A percentile compares a stretch with the other conserved stretches of the same genome.
Evolutionary conservation across 1,140 invertebrate species (phyloP).

Genomic region (Drosophila littoralis): DNA sequence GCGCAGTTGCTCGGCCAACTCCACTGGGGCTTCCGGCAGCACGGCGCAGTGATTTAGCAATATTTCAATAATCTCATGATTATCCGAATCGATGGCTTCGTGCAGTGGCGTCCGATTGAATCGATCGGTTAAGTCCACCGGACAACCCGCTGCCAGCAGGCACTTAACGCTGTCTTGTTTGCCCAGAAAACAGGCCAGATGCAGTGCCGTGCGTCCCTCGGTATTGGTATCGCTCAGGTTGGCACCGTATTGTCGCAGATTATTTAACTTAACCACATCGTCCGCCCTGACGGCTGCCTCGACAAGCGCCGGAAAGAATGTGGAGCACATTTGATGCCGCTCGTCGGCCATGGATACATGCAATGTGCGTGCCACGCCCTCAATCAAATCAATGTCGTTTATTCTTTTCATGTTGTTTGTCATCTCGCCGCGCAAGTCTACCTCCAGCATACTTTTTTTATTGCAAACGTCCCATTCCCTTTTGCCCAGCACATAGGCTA

Average conservation of each 20-base stretch:
- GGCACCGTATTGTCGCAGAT: constrained; percentile 86
- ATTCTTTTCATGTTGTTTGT: constrained; percentile 83
- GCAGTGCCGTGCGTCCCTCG: constrained; percentile 92
- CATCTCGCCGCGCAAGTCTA: constrained; percentile 88
- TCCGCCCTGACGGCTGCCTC: constrained; percentile 89
- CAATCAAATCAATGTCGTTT: constrained; percentile 85
- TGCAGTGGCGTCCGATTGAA: constrained; percentile 87
- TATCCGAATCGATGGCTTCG: constrained; percentile 87
- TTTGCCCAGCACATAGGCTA: constrained; percentile 95
- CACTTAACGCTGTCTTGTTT: constrained; percentile 78
- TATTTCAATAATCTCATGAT: constrained; percentile 86
- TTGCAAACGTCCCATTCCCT: constrained; percentile 89
- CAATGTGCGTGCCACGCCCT: constrained; percentile 88
- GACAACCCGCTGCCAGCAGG: constrained; percentile 91
- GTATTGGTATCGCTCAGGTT: constrained; percentile 90
- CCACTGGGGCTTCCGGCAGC: constrained; percentile 84
- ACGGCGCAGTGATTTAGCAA: constrained; percentile 88
- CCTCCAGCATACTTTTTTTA: constrained; percentile 92
- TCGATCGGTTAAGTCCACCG: constrained; percentile 88
- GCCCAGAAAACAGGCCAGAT: constrained; percentile 91
- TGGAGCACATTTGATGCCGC: constrained; percentile 88
- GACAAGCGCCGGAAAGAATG: constrained; percentile 91
- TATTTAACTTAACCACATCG: constrained; percentile 86
- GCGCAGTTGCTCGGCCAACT: constrained; percentile 87
- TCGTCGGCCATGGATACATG: constrained; percentile 88